Conservation (phyloP, 2,113 vertebrate genomes). For the Macrotus californicus region DNA sequence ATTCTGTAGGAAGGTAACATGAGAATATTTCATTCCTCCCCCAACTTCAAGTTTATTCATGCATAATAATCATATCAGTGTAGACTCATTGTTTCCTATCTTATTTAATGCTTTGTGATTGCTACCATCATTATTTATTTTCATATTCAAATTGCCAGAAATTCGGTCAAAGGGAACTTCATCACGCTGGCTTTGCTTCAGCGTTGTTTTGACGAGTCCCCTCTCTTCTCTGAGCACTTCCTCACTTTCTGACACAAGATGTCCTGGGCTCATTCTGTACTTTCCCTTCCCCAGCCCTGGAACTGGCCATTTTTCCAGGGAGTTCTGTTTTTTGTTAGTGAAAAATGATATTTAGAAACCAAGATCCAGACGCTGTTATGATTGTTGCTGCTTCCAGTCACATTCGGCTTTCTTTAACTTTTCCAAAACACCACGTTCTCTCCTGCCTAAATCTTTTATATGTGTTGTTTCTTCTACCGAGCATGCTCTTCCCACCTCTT, state of each 20-base stretch:
- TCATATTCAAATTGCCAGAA: background rate
- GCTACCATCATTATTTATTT: background rate
- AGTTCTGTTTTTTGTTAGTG: background rate
- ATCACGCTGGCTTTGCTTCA: background rate
- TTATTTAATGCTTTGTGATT: background rate
- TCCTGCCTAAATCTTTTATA: background rate
- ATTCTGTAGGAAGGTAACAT: background rate
- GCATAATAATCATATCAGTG: background rate
- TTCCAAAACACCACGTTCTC: background rate
- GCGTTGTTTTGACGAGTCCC: background rate
- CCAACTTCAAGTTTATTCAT: constrained; percentile 12
- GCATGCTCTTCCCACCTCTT: background rate
- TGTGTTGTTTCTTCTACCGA: background rate
- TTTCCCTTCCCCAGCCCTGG: background rate
- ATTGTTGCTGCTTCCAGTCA: background rate
- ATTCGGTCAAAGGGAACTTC: background rate
- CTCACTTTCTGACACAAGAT: background rate
- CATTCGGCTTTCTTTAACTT: background rate
- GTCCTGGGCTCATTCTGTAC: background rate
- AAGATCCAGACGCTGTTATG: background rate
- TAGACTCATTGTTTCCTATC: background rate
- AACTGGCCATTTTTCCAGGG: background rate
- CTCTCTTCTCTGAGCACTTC: background rate
- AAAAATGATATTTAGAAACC: background rate
- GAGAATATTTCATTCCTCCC: background rate